Base-by-base conservation (phyloP, 2,888 invertebrate genomes). In the Mamestra brassicae region DNA sequence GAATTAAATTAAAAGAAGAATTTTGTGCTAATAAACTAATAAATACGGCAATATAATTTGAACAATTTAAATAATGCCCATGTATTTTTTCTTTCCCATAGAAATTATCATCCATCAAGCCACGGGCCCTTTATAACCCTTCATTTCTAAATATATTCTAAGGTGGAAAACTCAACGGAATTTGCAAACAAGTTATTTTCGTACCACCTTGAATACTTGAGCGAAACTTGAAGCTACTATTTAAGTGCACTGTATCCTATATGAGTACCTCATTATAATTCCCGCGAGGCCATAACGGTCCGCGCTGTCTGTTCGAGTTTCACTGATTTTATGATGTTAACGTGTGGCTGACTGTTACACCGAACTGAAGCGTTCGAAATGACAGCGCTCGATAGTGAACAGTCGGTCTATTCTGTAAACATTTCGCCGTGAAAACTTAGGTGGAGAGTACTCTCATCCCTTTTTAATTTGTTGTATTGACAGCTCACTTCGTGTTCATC, bases 181-280 rank as follows among this genome's bases (percentile, higher is more conserved):
- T 61, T 54, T 26, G 3, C 17, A 11, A 63, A 52, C 13, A 74
- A 36, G 11, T 38, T 69, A 69, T 70, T 73, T 67, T 11, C 68
- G 62, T 66, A 50, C 47, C 67, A 52, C 50, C 52, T 34, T 57
- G 8, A 50, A 61, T 52, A 36, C 57, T 60, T 66, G 34, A n/a
- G 34, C 11, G 17, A 52, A 84, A 45, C 68, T 71, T 68, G 58
- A 77, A 70, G 77, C 26, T 67, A 65, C 42, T 57, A 63, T 70
- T 70, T 67, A 75, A 71, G 66, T 68, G 38, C 26, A 74, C 52
- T 61, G 64, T 68, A 71, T 73, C 47, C 58, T 62, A 73, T 85
- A 81, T 80, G 80, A 92, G 89, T 83, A 88, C 90, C 90, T 93
- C 91, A 91, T 93, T 92, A 92, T 91, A 90, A 92, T 92, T 91